These are phyloP conservation scores for Protobothrops flavoviridis DNA, from an alignment of 2,113 vertebrate genomes.

Conservation along the genomic window DNA sequence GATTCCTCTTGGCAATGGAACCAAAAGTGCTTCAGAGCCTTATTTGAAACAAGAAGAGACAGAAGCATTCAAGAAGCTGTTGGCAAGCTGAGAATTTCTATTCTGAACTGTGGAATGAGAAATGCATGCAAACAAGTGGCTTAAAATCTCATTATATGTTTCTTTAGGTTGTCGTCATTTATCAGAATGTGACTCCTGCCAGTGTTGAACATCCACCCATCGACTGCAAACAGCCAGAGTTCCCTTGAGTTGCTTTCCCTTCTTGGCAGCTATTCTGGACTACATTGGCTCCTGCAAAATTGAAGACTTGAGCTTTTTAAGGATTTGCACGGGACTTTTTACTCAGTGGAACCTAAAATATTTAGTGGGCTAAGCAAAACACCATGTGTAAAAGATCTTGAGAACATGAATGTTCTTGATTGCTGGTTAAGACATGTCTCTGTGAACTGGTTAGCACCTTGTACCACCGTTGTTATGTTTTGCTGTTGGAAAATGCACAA, in stretches of 20 bases:
- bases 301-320: neutral
- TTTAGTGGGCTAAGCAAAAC: neutral
- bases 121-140: neutral
- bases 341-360: neutral
- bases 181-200: neutral
- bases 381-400: neutral
- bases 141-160: neutral
- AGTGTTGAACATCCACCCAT: neutral
- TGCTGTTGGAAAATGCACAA: neutral
- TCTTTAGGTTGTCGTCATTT: constrained; percentile 14
- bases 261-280: neutral
- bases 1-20: neutral
- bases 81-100: neutral
- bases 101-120: neutral
- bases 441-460: neutral
- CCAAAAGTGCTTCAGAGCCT: neutral
- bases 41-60: neutral
- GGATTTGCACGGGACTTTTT: neutral
- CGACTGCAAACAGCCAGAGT: neutral
- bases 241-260: neutral
- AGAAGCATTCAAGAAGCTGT: neutral
- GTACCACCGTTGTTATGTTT: neutral
- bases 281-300: neutral
- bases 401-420: neutral
- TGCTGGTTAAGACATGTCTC: neutral